Conservation (phyloP, 2,797 vertebrate genomes). For the Chromobotia macracanthus region DNA sequence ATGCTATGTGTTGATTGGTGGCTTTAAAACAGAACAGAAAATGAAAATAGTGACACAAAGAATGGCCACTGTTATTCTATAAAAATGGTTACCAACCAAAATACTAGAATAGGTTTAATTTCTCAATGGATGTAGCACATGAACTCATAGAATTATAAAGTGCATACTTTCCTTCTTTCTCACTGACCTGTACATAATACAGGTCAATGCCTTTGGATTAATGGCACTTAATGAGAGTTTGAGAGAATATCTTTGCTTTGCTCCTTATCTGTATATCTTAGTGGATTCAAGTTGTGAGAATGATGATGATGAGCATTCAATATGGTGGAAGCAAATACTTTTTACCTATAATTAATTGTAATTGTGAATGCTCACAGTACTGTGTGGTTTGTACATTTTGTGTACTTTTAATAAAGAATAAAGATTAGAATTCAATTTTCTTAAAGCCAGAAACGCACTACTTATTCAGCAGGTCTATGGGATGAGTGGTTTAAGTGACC, state of each 20-base stretch:
- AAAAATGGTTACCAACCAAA: neutral
- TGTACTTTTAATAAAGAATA: too few relatives aligned
- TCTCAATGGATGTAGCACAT: neutral
- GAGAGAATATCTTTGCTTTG: neutral
- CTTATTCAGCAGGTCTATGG: too few relatives aligned
- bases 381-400: too few relatives aligned
- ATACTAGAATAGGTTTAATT: neutral
- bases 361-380: too few relatives aligned
- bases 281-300: too few relatives aligned
- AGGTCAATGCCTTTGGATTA: constrained; percentile 27
- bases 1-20: neutral
- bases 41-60: too few relatives aligned
- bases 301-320: too few relatives aligned
- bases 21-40: neutral
- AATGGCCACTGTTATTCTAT: neutral
- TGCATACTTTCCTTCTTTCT: neutral
- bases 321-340: too few relatives aligned
- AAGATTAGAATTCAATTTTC: too few relatives aligned
- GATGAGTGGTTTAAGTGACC: too few relatives aligned
- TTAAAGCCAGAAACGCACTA: too few relatives aligned
- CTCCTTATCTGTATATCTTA: constrained; percentile 26
- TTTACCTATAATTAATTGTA: too few relatives aligned
- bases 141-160: neutral
- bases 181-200: neutral
- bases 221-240: constrained; percentile 41